Evolutionary conservation across 2,888 invertebrate genomes (phyloP), one percentile per base, ranked within the genome.

Genomic region (Coleophora flavipennella): DNA sequence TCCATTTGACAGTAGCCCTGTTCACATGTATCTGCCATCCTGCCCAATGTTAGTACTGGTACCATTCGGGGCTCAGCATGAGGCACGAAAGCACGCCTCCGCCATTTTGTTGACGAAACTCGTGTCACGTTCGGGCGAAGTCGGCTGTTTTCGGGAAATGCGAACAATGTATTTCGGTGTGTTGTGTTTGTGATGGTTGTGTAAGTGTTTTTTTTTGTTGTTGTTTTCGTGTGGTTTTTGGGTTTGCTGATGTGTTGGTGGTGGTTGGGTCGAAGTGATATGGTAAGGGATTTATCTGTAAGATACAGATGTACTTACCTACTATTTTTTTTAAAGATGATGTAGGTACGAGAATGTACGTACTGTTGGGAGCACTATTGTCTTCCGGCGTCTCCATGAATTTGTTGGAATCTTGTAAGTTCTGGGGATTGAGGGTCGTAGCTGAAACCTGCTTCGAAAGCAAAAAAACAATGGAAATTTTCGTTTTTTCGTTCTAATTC

Each of bases 1-100:
- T 57, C 65, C 63, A 51, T 41, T 66, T 83, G 83, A 84, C 84
- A 83, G 77, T 65, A 72, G 68, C 39, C 46, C 57, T 54, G 65
- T 63, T 73, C 68, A 70, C 79, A 75, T 72, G 72, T 75, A 60
- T 61, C 48, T 31, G 13, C 58, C 61, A 63, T 65, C 61, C 20
- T 20, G 20, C 20, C 20, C 20, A 20, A 20, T 20, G 20, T 6
- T 20, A 6, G 3, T 6, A 6, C 3, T 20, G 3, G 20, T 20
- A 20, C 20, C 20, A 77, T 69, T 75, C 72, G 62, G 39, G 53
- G 44, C 46, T 46, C 61, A 72, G 78, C 79, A 74, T 80, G 79
- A 59, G 74, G 66, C 59, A 51, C 50, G 57, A 49, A 41, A 66
- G 50, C 70, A 80, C 81, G 80, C 61, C 54, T 62, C 51, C 56